Conservation (phyloP, 1,140 invertebrate genomes). For the Diachasmimorpha longicaudata region DNA sequence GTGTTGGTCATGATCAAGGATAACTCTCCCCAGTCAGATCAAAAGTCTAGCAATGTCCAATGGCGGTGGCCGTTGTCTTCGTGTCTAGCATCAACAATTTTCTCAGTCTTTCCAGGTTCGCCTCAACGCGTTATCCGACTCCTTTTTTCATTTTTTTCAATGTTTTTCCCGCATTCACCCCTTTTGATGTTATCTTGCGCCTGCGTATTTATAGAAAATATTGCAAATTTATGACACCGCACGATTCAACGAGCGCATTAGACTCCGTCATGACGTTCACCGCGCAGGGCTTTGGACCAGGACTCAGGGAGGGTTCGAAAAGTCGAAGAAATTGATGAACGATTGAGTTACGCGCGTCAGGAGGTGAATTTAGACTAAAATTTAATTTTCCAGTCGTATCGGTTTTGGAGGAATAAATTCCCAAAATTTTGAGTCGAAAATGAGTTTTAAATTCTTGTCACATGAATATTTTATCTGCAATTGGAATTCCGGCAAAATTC, state of each 20-base stretch:
- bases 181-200: constrained; percentile 25
- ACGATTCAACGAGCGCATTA: constrained; percentile 16
- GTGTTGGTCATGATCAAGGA: constrained; percentile 40
- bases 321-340: neutral
- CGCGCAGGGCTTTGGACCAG: constrained; percentile 11
- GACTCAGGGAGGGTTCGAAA: neutral
- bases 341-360: neutral
- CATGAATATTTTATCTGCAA: too few relatives aligned
- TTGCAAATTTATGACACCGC: constrained; percentile 11
- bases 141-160: constrained; percentile 14
- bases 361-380: too few relatives aligned
- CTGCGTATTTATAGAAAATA: constrained; percentile 38
- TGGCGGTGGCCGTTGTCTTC: constrained; percentile 22
- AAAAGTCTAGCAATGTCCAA: constrained; percentile 45
- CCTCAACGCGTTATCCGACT: constrained; percentile 12
- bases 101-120: constrained; percentile 18
- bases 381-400: too few relatives aligned
- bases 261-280: constrained; percentile 32
- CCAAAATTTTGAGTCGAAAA: too few relatives aligned
- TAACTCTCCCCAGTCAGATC: constrained; percentile 46
- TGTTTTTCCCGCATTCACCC: neutral
- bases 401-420: too few relatives aligned
- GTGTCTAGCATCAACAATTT: constrained; percentile 39
- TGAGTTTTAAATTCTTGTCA: too few relatives aligned
- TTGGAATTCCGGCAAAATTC: too few relatives aligned